Percentiles rank a stretch among this genome's conserved stretches.
phyloP scores from a whole-genome alignment of 2,797 vertebrate species.

The Spheniscus humboldti region DNA sequence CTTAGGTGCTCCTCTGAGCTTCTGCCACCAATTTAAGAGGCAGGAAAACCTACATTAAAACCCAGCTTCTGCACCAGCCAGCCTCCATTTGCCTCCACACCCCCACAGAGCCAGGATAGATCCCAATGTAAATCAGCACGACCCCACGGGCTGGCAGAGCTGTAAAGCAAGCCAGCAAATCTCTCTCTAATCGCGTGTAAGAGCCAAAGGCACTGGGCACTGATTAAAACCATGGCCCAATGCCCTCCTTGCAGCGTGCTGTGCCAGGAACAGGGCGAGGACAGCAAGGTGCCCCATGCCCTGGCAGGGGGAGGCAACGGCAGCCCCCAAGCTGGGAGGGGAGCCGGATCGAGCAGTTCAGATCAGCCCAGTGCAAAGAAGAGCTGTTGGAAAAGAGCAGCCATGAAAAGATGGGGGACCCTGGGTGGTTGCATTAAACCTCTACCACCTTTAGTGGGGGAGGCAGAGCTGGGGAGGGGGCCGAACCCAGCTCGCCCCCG shows the following conservation, averaged over 20 bases:
- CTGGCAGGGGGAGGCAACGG: rapidly evolving
- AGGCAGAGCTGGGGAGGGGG: neutral
- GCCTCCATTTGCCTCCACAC: neutral
- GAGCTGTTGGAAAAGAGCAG: neutral
- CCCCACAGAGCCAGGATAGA: neutral
- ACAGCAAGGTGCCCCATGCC: neutral
- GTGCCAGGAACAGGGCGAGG: rapidly evolving
- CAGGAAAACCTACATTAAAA: neutral
- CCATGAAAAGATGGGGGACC: neutral
- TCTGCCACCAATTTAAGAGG: neutral
- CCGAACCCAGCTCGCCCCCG: rapidly evolving
- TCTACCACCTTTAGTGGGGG: neutral
- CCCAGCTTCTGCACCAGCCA: neutral
- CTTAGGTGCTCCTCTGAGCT: neutral
- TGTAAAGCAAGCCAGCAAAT: neutral
- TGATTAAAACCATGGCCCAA: rapidly evolving
- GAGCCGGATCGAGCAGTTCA: rapidly evolving
- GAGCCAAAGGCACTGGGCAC: neutral
- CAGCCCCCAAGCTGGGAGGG: neutral
- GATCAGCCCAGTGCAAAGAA: neutral
- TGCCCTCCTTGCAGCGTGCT: rapidly evolving
- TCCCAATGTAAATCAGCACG: neutral
- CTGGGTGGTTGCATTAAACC: neutral
- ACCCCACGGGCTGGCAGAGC: neutral
- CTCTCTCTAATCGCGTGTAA: neutral